Base-by-base conservation (phyloP, 2,113 vertebrate genomes). In the Plecturocebus donacophilus region DNA sequence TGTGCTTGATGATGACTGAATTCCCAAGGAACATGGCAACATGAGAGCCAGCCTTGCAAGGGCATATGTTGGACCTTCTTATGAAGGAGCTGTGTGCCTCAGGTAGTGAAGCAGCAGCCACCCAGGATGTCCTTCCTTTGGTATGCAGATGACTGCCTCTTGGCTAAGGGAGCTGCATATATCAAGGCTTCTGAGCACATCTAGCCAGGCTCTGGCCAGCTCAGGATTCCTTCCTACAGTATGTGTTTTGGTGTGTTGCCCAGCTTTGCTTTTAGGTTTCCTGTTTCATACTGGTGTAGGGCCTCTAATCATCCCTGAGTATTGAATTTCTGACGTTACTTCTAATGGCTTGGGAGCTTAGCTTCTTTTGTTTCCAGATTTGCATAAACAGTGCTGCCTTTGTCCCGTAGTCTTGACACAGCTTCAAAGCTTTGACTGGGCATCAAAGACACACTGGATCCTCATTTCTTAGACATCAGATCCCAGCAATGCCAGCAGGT, bases 321-420 rank as follows among this genome's bases (percentile, higher is more conserved):
- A 94, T 98, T 89, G 88, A 49, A 42, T 97, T 96, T 96, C 95
- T 95, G 94, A 90, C 92, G 96, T 70, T 93, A 75, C 91, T 97
- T 96, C 83, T 66, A 92, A 94, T 97, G 96, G 96, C 91, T 96
- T 94, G 61, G 90, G 73, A 96, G 85, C 75, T 82, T 40, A 70
- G 92, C 94, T 80, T 82, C 98, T 97, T 95, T 96, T 96, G 92
- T 98, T 96, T 93, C 94, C 71, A 14, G 66, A 94, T 98, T 97
- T 97, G 93, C 95, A 97, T 97, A 56, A 75, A 98, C 96, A 98
- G 94, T 95, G 56, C 90, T 40, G 87, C 38, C 95, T 98, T 98
- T 97, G 97, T 98, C 90, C 96, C 91, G 58, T 91, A 71, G 95
- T 83, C 90, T 96, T 95, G 96, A 92, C 95, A 80, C 40, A 80